Evolutionary conservation across 2,797 vertebrate species (phyloP).

Genomic region (Ammospiza maritima): DNA sequence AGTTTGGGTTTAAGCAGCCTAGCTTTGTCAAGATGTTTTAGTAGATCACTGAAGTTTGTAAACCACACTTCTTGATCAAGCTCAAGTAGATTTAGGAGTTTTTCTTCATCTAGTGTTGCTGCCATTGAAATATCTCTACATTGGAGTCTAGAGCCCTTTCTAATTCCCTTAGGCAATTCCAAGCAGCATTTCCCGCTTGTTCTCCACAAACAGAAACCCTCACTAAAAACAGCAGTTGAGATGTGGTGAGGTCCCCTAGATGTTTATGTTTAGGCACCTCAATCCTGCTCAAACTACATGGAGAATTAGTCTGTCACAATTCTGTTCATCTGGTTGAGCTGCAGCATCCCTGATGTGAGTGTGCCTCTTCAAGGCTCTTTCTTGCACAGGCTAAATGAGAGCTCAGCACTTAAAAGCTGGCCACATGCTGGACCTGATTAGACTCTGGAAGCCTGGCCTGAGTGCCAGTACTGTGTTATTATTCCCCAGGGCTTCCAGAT

Average conservation of each 20-base stretch:
- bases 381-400: background rate
- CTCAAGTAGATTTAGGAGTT: background rate
- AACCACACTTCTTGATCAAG: background rate
- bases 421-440: background rate
- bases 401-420: background rate
- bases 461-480: background rate
- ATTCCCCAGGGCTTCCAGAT: background rate
- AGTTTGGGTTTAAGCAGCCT: background rate
- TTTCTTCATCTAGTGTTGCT: background rate
- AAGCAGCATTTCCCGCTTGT: background rate
- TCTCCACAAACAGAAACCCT: background rate
- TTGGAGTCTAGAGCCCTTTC: background rate
- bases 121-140: background rate
- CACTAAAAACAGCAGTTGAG: background rate
- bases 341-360: background rate
- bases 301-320: background rate
- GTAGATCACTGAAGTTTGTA: background rate
- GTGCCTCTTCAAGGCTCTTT: background rate
- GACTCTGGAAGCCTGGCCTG: background rate
- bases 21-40: background rate
- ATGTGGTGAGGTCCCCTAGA: background rate
- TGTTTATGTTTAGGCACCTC: background rate
- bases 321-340: background rate
- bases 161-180: background rate
- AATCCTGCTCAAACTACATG: background rate